These are phyloP conservation scores for Rhingia campestris DNA, from an alignment of 2,888 invertebrate genomes.

Conservation along the genomic window DNA sequence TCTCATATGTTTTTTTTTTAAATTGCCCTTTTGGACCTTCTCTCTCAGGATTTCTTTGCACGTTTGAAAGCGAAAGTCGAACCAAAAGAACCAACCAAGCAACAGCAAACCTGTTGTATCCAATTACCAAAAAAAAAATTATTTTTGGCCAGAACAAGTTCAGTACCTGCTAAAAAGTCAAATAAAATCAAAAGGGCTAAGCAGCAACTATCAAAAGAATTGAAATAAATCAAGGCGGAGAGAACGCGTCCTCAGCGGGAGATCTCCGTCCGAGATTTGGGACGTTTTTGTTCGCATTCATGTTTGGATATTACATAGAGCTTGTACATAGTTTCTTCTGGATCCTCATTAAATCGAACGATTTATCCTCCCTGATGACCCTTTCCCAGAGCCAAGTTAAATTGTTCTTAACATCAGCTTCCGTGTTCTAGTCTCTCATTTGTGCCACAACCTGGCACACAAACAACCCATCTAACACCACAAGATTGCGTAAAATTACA, in stretches of 20 bases:
- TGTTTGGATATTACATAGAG: background rate
- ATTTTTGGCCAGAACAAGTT: conserved; percentile 59
- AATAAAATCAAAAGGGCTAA: conserved; percentile 53
- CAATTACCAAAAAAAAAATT: conserved; percentile 64
- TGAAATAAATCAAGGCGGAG: conserved; percentile 51
- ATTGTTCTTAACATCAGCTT: conserved; percentile 9
- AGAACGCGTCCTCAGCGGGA: conserved; percentile 23
- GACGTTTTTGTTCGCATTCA: background rate
- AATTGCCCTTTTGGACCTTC: background rate
- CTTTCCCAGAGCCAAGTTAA: background rate
- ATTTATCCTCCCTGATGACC: background rate
- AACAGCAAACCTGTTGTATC: conserved; percentile 61
- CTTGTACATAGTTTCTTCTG: background rate
- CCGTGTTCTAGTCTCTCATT: conserved; percentile 6
- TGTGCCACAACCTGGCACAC: background rate
- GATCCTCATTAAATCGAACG: background rate
- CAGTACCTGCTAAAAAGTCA: conserved; percentile 23
- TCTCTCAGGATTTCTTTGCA: conserved; percentile 44
- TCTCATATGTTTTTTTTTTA: too few species aligned
- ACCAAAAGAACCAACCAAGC: conserved; percentile 11
- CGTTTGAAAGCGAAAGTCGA: conserved; percentile 70
- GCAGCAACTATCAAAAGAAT: conserved; percentile 47
- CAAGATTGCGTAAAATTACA: conserved; percentile 48
- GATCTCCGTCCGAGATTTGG: conserved; percentile 14
- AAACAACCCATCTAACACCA: background rate